phyloP scores from a whole-genome alignment of 1,140 invertebrate genomes.

The Cecropterus lyciades region DNA sequence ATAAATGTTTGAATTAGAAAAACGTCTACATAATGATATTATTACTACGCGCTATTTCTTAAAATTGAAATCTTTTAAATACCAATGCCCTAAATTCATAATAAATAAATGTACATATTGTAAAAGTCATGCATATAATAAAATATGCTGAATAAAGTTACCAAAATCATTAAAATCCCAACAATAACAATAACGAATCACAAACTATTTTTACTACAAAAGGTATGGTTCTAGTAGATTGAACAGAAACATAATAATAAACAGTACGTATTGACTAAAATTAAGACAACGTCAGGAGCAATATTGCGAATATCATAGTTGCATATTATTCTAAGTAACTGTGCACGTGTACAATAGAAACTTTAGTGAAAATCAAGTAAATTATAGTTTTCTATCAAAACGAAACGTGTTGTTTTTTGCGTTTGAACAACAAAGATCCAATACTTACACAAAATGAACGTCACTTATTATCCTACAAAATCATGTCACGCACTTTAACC shows the following conservation, averaged over 20 bases:
- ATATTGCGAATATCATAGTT: background rate
- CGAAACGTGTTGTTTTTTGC: conserved; percentile 59
- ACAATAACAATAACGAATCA: background rate
- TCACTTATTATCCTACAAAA: conserved; percentile 17
- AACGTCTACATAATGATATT: too few species aligned
- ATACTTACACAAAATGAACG: conserved; percentile 55
- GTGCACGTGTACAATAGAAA: conserved; percentile 27
- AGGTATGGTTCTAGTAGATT: conserved; percentile 1
- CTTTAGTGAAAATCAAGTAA: conserved; percentile 32
- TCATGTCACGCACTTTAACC: conserved; percentile 18
- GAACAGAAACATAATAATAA: conserved; percentile 38
- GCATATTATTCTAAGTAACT: too few species aligned
- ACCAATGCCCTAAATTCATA: too few species aligned
- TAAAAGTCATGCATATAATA: too few species aligned
- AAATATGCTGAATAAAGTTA: background rate
- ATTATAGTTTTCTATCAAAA: conserved; percentile 40
- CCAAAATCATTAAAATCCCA: background rate
- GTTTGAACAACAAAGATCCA: conserved; percentile 67
- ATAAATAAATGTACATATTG: too few species aligned
- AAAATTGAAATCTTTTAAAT: too few species aligned
- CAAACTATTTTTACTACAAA: background rate
- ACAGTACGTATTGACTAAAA: conserved; percentile 40
- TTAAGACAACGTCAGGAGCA: conserved; percentile 50
- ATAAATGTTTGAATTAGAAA: too few species aligned
- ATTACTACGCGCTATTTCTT: too few species aligned